A percentile compares a stretch with the other conserved stretches of the same genome.
These are phyloP conservation scores for Himalopsyche tibetana DNA, from an alignment of 2,888 invertebrate species.

Conservation along the genomic window DNA sequence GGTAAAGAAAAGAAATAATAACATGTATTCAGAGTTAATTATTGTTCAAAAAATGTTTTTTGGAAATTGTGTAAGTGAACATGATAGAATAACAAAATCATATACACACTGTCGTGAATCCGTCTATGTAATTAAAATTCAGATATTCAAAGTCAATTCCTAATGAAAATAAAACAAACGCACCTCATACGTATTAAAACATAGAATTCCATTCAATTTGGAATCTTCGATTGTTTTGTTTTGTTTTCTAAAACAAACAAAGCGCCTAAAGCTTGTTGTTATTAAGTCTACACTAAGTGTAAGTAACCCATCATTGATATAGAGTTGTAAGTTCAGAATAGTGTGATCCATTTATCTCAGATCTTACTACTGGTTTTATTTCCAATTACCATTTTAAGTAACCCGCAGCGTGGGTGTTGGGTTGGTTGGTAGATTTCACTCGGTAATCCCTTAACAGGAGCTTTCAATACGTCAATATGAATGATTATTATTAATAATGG, in stretches of 20 bases:
- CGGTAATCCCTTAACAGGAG: conserved; percentile 19
- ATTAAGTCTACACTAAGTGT: not conserved
- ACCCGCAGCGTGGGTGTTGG: conserved; percentile 47
- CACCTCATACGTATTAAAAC: not conserved
- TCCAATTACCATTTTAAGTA: conserved; percentile 61
- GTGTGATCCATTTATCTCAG: conserved; percentile 55
- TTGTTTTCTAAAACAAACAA: conserved; percentile 5
- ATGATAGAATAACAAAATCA: not conserved
- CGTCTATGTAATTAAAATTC: not conserved
- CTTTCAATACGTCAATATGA: not conserved
- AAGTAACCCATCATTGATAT: conserved; percentile 49
- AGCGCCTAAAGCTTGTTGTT: conserved; percentile 39
- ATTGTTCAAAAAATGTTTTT: too few relatives aligned
- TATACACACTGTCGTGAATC: not conserved
- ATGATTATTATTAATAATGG: too few relatives aligned
- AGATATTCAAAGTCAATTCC: not conserved
- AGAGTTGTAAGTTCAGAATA: conserved; percentile 54
- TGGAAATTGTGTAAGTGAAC: too few relatives aligned
- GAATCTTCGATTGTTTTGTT: not conserved
- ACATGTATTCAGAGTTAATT: too few relatives aligned
- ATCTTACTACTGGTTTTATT: conserved; percentile 64
- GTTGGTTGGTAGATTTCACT: conserved; percentile 26
- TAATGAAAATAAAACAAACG: not conserved
- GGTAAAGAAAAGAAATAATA: too few relatives aligned
- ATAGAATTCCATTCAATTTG: conserved; percentile 18